Percentiles rank a stretch among this genome's conserved stretches.
phyloP scores from a whole-genome alignment of 2,888 invertebrate genomes.

The Drosophila koepferae region DNA sequence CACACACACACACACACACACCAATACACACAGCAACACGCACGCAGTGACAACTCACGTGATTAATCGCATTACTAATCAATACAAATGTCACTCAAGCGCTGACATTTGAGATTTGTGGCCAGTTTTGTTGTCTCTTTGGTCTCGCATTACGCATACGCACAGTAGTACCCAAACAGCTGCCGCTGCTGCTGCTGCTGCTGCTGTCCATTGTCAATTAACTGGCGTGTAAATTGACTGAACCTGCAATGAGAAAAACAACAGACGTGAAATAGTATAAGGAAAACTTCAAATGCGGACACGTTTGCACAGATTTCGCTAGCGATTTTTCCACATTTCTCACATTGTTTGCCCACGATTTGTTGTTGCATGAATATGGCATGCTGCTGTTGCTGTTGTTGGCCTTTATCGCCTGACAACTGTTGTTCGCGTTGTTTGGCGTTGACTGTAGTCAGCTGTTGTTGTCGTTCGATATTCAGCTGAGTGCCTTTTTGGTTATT shows the following conservation, averaged over 20 bases:
- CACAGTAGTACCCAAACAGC: conserved; percentile 58
- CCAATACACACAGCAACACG: conserved; percentile 10
- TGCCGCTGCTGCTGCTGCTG: neutral
- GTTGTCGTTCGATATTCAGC: conserved; percentile 28
- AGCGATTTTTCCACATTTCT: conserved; percentile 46
- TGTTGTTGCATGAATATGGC: too few species aligned
- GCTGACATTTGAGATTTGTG: conserved; percentile 78
- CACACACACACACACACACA: conserved; percentile 25
- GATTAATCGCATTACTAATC: conserved; percentile 78
- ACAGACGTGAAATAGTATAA: conserved; percentile 16
- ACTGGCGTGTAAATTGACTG: conserved; percentile 69
- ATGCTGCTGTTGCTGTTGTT: conserved; percentile 12
- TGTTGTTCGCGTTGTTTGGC: conserved; percentile 29
- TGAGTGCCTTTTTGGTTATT: neutral
- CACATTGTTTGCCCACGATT: conserved; percentile 32
- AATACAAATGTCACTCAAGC: conserved; percentile 76
- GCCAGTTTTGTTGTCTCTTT: conserved; percentile 43
- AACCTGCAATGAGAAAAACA: conserved; percentile 37
- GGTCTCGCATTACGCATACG: conserved; percentile 74
- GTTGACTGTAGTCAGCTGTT: conserved; percentile 29
- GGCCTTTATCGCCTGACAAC: conserved; percentile 41
- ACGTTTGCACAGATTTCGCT: conserved; percentile 35
- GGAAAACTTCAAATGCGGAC: conserved; percentile 35
- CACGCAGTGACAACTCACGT: conserved; percentile 46
- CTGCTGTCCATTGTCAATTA: conserved; percentile 64